These are phyloP conservation scores for Aegotheles bennettii DNA, from an alignment of 2,113 vertebrate species.

Conservation along the genomic window DNA sequence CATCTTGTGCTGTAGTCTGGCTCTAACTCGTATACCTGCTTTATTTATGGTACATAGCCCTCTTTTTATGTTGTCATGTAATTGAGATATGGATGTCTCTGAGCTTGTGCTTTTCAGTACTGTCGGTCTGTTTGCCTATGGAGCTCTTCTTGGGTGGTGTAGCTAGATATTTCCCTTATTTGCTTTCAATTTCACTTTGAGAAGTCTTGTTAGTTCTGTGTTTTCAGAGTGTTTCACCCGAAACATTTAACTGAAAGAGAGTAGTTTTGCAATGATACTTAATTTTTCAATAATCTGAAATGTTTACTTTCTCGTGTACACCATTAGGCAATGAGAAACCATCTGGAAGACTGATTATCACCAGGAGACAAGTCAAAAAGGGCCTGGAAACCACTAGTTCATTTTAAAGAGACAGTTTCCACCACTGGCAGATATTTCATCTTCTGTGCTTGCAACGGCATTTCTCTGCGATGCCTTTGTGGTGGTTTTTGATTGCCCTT, in stretches of 20 bases:
- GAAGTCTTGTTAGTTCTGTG: constrained; percentile 20
- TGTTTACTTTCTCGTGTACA: constrained; percentile 41
- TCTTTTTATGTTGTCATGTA: constrained; percentile 44
- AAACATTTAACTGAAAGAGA: constrained; percentile 21
- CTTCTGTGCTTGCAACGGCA: background rate
- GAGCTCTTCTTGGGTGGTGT: constrained; percentile 21
- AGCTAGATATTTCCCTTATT: background rate
- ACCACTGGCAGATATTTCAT: constrained; percentile 52
- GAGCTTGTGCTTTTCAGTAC: constrained; percentile 35
- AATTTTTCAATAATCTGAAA: constrained; percentile 56
- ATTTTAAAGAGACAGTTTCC: constrained; percentile 44
- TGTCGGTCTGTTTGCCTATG: constrained; percentile 33
- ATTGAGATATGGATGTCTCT: constrained; percentile 42
- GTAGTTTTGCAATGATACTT: constrained; percentile 21
- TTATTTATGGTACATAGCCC: constrained; percentile 22
- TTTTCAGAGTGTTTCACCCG: constrained; percentile 19
- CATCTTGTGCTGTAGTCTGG: constrained; percentile 22
- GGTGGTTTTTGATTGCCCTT: constrained; percentile 63
- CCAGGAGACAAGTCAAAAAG: constrained; percentile 45
- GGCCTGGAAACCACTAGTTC: constrained; percentile 36
- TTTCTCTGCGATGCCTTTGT: constrained; percentile 33
- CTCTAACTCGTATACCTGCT: background rate
- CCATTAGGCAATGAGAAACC: constrained; percentile 49
- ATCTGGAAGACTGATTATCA: constrained; percentile 57
- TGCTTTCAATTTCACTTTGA: constrained; percentile 37